Evolutionary conservation across 2,888 invertebrate genomes (phyloP).

Genomic region (Spodoptera exigua): DNA sequence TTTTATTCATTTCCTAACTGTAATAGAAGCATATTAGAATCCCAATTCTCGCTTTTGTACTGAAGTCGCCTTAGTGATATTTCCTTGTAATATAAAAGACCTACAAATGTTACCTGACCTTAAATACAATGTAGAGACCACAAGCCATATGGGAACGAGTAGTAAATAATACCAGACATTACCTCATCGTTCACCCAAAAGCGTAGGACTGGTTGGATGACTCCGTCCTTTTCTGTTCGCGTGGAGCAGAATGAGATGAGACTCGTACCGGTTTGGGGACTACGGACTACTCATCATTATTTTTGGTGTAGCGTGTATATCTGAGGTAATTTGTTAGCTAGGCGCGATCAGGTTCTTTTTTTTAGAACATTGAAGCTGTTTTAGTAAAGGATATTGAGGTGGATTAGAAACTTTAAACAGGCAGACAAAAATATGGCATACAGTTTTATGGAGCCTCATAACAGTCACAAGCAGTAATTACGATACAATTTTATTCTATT

Average conservation of each 20-base stretch:
- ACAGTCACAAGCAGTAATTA: too few relatives aligned
- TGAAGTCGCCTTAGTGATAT: too few relatives aligned
- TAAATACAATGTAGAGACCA: slow-evolving; percentile 25
- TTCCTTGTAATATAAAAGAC: slow-evolving; percentile 19
- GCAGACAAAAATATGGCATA: too few relatives aligned
- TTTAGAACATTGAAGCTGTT: not conserved
- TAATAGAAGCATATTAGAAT: too few relatives aligned
- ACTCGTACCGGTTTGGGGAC: slow-evolving; percentile 52
- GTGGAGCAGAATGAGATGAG: slow-evolving; percentile 24
- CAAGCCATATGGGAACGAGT: slow-evolving; percentile 39
- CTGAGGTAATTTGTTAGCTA: slow-evolving; percentile 45
- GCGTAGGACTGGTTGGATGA: slow-evolving; percentile 35
- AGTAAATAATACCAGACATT: slow-evolving; percentile 47
- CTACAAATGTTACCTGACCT: slow-evolving; percentile 26
- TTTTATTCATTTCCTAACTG: too few relatives aligned
- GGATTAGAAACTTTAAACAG: too few relatives aligned
- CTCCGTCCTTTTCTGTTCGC: slow-evolving; percentile 21
- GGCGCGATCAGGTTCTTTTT: slow-evolving; percentile 18
- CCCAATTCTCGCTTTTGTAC: too few relatives aligned
- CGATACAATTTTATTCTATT: too few relatives aligned
- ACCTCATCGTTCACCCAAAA: slow-evolving; percentile 42
- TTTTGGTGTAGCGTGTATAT: slow-evolving; percentile 48
- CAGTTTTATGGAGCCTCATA: too few relatives aligned
- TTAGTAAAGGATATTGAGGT: too few relatives aligned
- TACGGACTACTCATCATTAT: slow-evolving; percentile 55